Base-by-base conservation (phyloP, 2,113 vertebrate species). In the Perca schrenkii region DNA sequence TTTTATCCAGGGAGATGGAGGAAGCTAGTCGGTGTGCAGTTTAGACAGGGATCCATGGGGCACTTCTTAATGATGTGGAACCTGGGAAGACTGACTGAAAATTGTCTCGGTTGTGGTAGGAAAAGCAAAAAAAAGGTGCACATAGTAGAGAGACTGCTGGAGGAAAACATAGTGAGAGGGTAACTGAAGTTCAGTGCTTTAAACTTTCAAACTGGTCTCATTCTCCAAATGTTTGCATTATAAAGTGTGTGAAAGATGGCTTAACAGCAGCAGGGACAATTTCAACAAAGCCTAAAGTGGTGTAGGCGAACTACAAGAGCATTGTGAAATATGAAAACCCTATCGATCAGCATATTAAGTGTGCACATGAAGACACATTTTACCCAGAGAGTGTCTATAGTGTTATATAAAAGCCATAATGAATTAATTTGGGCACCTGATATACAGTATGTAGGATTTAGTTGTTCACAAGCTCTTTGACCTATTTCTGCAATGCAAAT, bases 1-100 rank as follows among this genome's bases (percentile, higher is more conserved):
- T 92, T 92, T 90, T 71, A 92, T 93, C 87, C 86, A 67, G 91
- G 86, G 92, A 93, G 86, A 86, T 77, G 71, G 84, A 62, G 74
- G 82, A 81, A 79, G 86, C 80, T 64, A 80, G 87, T 86, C 53
- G 64, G 87, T 73, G 57, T 86, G 85, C 77, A 86, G 90, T 89
- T 90, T 88, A 91, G 92, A 91, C 86, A 91, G 82, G 85, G 80
- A 90, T 93, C 89, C 88, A 79, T 86, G 87, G 87, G 87, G 89
- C 85, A 80, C 88, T 88, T 89, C 89, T 92, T 93, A 93, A 94
- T 93, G 93, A 91, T 93, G 91, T 91, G 90, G 83, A 90, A 91
- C 89, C 82, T 77, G 85, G 83, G 70, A 84, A 80, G 89, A 85
- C 87, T 86, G 88, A 82, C 86, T 74, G 92, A 79, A 88, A 86